A percentile compares a stretch with the other conserved stretches of the same genome.
phyloP scores from a whole-genome alignment of 92 coral and sea anemone genomes.

The Porites rus region DNA sequence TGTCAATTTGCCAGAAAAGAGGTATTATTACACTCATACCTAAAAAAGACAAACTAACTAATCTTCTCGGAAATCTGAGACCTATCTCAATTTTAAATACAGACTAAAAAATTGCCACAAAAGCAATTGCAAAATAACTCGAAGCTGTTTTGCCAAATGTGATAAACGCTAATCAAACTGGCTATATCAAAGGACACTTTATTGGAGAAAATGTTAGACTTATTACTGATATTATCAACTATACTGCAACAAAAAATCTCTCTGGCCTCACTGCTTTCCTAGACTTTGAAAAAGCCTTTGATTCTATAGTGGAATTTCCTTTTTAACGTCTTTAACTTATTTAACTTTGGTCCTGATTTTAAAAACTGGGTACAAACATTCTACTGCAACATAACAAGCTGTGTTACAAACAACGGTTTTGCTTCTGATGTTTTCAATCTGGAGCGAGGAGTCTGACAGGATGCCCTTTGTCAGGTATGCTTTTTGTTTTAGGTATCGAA shows the following conservation, averaged over 20 bases:
- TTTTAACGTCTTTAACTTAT: conserved; percentile 15
- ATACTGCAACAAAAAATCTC: conserved; percentile 28
- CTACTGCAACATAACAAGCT: too few relatives aligned
- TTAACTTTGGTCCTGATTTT: too few relatives aligned
- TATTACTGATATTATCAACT: conserved; percentile 40
- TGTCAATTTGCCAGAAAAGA: conserved; percentile 45
- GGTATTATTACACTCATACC: conserved; percentile 33
- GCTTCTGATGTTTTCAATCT: conserved; percentile 32
- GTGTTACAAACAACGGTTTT: too few relatives aligned
- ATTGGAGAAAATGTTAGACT: conserved; percentile 54
- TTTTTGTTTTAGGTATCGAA: conserved; percentile 39
- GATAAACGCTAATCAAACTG: conserved; percentile 39
- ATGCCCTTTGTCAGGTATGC: conserved; percentile 42
- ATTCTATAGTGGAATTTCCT: conserved; percentile 46
- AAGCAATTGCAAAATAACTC: conserved; percentile 33
- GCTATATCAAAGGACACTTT: conserved; percentile 47
- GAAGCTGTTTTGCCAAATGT: conserved; percentile 14
- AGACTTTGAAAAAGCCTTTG: conserved; percentile 41
- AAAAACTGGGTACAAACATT: too few relatives aligned
- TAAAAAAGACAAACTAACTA: conserved; percentile 28
- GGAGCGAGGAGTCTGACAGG: conserved; percentile 41
- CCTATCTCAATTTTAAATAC: not conserved
- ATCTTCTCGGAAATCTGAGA: conserved; percentile 14
- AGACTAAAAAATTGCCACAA: conserved; percentile 49
- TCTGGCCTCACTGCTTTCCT: conserved; percentile 25